Evolutionary conservation across 1,140 invertebrate genomes (phyloP), one percentile per base, ranked within the genome.

Genomic region (Musca vetustissima): DNA sequence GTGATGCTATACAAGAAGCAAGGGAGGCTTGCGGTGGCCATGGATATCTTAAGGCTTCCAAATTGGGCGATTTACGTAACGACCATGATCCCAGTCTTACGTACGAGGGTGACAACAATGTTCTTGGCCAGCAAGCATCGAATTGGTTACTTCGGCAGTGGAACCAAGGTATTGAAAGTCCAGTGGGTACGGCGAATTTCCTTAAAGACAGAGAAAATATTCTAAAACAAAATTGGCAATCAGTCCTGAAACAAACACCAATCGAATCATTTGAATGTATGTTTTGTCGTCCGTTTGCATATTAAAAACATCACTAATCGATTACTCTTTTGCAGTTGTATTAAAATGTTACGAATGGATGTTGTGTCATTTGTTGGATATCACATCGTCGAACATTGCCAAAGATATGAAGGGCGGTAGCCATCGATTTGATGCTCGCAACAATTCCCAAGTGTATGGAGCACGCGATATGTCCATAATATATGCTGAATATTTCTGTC

Each of bases 71-170:
- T 69, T 83, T 97, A 55, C 87, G 94, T 67, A 90, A 91, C 83
- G 92, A 96, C 81, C 91, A 97, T 83, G 96, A 98, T 85, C 92
- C 94, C 0, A 94, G 93, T 73, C 92, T 91, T 72, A 98, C 96
- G 0, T 98, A 97, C 76, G 96, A 98, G 85, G 97, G 96, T 6
- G 96, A 98, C 83, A 97, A 97, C 84, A 96, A 96, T 83, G 94
- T 98, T 49, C 85, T 98, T 7, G 88, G 95, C 11, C 96, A 98
- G 79, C 97, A 98, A 86, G 90, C 95, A 0, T 94, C 92, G 79
- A 98, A 98, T 82, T 95, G 92, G 91, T 84, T 96, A 50, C 76
- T 96, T 32, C 86, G 86, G 43, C 87, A 92, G 74, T 71, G 50
- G 24, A 83, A 83, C 43, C 80, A 85, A 8, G 70, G 85, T 1